Base-by-base conservation (phyloP, 2,113 vertebrate species). In the Phalacrocorax pelagicus region DNA sequence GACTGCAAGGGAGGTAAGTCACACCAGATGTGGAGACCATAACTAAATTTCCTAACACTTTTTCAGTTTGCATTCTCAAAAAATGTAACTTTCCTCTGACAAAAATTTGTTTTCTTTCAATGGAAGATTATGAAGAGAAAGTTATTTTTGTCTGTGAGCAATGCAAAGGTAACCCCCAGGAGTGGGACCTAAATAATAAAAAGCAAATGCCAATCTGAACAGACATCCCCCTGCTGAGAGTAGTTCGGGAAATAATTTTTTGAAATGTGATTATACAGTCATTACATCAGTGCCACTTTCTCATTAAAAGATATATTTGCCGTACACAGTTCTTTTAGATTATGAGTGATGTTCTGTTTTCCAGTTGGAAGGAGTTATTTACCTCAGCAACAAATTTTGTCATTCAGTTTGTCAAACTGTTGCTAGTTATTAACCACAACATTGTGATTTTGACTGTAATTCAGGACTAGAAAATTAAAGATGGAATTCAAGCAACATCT, bases 301-400 rank as follows among this genome's bases (percentile, higher is more conserved):
- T 47, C 34, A 77, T 63, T 91, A 91, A 70, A 93, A 74, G 57
- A 71, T 44, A 80, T 7, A 38, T 73, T 94, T 91, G 61, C 42
- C 13, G 4, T 70, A 81, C 66, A 80, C 29, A 93, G 30, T 78
- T 62, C 34, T 87, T 97, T 47, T 46, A 84, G 69, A 73, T 79
- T 52, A 61, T 69, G 74, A 97, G 69, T 95, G 87, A 94, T 52
- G 29, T 81, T 95, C 55, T 73, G 38, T 90, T 95, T 98, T 94
- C 36, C 47, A 90, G 30, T 18, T 38, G 59, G 57, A 97, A 90
- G 80, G 66, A 95, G 94, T 79, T 75, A 91, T 32, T 78, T 96
- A 86, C 87, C 88, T 92, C 44, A 2, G 67, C 86, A 94, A 79
- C 42, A 72, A 81, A 49, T 91, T 71, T 34, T 66, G 91, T 72